Base-by-base conservation (phyloP, 2,888 invertebrate genomes). In the Volucella inflata region DNA sequence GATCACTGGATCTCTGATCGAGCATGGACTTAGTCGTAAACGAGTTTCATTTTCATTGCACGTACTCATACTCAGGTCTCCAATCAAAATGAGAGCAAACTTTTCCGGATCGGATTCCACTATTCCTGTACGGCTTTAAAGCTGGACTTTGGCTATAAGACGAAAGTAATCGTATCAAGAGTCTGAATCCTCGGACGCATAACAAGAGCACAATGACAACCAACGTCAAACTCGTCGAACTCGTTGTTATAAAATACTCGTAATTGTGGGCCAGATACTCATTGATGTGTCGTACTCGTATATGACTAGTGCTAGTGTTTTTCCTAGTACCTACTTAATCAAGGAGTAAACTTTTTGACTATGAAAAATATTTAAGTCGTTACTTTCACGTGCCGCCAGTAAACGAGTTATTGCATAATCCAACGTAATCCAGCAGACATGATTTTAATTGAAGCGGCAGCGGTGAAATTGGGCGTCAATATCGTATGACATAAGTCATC, bases 181-280 rank as follows among this genome's bases (percentile, higher is more conserved):
- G 84, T 80, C 80, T 55, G 30, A 80, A 80, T 80, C 80, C 50
- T 80, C 59, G 40, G 75, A 84, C 84, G 84, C 75, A 71, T 51
- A 48, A 8, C 60, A 16, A 64, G 14, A 40, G 8, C 8, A 21
- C 4, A 48, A 11, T 36, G 16, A 53, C 42, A 51, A 75, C 55
- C 42, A 51, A 75, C 55, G 53, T 17, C n/a, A 67, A 72, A 79
- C 65, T 81, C 44, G 85, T 81, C 38, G 55, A 68, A 85, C 85
- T 48, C 30, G 85, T 81, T 81, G 72, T 85, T 85, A 85, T 77
- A 62, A 72, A 85, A 85, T 85, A 72, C 51, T 30, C 6, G 36
- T 81, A 72, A 59, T 30, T 30, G 36, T 81, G 85, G 72, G 57
- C 81, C 51, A 81, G 85, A 81, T 81, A 72, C 50, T 76, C n/a